Evolutionary conservation across 2,797 vertebrate genomes (phyloP), one percentile per base, ranked within the genome.

Genomic region (Cichlasoma orientale): DNA sequence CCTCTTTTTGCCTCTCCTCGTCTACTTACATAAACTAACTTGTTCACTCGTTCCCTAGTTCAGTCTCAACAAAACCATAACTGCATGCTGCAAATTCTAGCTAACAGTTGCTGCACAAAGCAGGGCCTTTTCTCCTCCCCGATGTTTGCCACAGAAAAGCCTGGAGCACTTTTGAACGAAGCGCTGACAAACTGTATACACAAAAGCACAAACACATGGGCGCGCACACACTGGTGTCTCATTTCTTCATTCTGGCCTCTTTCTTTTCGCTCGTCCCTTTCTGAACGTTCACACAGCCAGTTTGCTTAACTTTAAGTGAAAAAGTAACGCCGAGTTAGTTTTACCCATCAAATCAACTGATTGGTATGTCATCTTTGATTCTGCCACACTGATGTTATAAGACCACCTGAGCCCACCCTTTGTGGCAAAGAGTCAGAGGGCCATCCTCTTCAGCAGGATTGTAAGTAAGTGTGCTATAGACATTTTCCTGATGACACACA

Each of bases 151-250:
- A 58, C 59, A 88, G 80, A 84, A 84, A 54, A 76, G 82, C 78
- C 80, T 79, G 47, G 44, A 88, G 87, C 78, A 93, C 89, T 92
- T 85, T 74, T 82, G 77, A 69, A 76, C 68, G 29, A 74, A 82
- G 74, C 13, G 10, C 71, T 54, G 75, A 83, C 78, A 56, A 56
- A 79, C 73, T 88, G 72, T 83, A 91, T 77, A 68, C 58, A 87
- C 72, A 89, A 85, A 82, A 75, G 57, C 21, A 52, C 44, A 80
- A 53, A 56, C 38, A 44, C 14, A 72, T 52, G 18, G 63, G 6
- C 3, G 72, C 31, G 6, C 3, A 70, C 31, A 84, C 29, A 61
- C 50, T 21, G 77, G 66, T 86, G 86, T 91, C 85, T 79, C 53
- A 78, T 83, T 88, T 89, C 70, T 86, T 41, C 63, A 77, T 72